Percentiles rank a stretch among this genome's conserved stretches.
Evolutionary conservation across 2,797 vertebrate genomes (phyloP).

Genomic region (Lutjanus campechanus): DNA sequence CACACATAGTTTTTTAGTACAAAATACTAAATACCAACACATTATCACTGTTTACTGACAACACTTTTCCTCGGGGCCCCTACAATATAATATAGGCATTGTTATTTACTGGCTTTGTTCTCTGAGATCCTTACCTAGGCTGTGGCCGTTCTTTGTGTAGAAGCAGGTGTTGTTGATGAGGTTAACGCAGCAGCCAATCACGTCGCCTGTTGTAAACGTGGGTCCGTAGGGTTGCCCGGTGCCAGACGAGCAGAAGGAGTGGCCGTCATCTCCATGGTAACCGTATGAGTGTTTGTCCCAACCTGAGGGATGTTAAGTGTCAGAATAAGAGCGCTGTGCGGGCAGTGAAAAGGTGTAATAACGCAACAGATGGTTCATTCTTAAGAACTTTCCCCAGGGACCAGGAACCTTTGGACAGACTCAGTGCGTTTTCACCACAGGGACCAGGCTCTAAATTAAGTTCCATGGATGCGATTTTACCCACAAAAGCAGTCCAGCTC

Average conservation of each 20-base stretch:
- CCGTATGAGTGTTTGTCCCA: conserved; percentile 99
- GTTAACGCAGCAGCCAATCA: conserved; percentile 99
- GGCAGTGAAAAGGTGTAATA: neutral
- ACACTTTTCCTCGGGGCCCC: no score
- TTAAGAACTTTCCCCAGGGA: neutral
- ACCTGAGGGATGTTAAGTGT: conserved; percentile 80
- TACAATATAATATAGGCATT: neutral
- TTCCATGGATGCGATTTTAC: no score
- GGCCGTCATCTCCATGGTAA: conserved; percentile 99
- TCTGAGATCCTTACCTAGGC: conserved; percentile 87
- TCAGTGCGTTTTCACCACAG: no score
- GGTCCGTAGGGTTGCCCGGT: conserved; percentile 98
- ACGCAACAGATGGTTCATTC: neutral
- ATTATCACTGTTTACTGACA: neutral
- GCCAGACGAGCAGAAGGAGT: conserved; percentile 99
- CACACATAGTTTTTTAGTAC: no score
- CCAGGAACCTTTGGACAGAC: no score
- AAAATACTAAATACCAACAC: neutral
- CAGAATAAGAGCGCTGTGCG: neutral
- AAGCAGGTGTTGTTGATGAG: conserved; percentile 99
- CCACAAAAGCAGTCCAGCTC: no score
- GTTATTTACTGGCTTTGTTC: no score
- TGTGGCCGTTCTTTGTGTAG: conserved; percentile 99
- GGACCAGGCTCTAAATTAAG: no score
- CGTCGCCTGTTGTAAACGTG: conserved; percentile 98